Evolutionary conservation across 1,140 invertebrate species (phyloP).

Genomic region (Pogonus chalceus): DNA sequence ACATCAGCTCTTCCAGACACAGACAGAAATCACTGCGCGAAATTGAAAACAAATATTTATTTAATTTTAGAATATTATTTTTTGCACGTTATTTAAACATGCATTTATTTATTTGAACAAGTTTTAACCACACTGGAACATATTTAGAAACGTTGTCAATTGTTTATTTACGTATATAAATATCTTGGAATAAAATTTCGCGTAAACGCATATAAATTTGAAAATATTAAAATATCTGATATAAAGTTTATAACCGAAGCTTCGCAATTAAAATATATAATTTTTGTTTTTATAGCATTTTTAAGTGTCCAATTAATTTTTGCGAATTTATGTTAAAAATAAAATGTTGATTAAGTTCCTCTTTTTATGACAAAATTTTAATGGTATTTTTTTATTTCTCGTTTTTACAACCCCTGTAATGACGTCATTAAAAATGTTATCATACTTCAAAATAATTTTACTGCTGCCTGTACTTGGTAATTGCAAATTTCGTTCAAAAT

Average conservation of each 20-base stretch:
- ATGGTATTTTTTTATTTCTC: slow-evolving; percentile 7
- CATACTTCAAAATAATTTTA: slow-evolving; percentile 22
- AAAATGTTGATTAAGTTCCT: slow-evolving; percentile 11
- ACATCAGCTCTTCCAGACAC: neutral
- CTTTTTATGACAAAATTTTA: slow-evolving; percentile 6
- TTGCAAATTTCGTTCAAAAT: slow-evolving; percentile 26
- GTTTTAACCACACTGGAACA: neutral
- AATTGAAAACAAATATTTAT: slow-evolving; percentile 7
- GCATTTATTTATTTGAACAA: no score
- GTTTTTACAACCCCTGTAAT: slow-evolving; percentile 6
- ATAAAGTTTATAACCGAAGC: neutral
- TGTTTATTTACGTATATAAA: neutral
- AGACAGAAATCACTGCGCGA: neutral
- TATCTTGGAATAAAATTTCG: neutral
- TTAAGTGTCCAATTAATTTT: slow-evolving; percentile 6
- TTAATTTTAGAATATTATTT: neutral
- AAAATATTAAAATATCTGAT: no score
- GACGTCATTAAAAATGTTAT: slow-evolving; percentile 23
- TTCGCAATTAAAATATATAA: neutral
- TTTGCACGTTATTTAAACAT: neutral
- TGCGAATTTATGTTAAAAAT: slow-evolving; percentile 7
- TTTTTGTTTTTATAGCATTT: neutral
- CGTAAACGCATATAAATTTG: no score
- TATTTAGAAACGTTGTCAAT: neutral
- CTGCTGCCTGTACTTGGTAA: slow-evolving; percentile 23